Conservation (phyloP, 2,113 vertebrate species). For the Corydoras sp. region DNA sequence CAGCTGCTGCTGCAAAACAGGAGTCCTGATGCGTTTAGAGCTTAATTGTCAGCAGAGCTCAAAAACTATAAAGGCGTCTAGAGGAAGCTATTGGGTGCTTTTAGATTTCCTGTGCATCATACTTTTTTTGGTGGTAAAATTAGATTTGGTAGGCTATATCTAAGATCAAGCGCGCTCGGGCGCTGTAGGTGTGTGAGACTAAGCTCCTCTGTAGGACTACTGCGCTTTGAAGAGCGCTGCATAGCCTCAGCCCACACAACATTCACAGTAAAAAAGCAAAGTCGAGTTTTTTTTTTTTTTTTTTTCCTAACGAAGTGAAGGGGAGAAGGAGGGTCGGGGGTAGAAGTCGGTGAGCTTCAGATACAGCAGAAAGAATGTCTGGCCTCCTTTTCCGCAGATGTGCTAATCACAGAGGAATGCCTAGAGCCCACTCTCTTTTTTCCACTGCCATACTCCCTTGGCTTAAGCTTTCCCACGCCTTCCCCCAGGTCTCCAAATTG, state of each 20-base stretch:
- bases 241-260: slow-evolving; percentile 9
- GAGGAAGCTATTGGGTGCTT: background rate
- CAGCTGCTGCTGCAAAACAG: too few relatives aligned
- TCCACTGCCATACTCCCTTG: slow-evolving; percentile 56
- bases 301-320: slow-evolving; percentile 5
- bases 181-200: background rate
- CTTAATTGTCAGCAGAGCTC: too few relatives aligned
- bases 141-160: background rate
- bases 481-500: slow-evolving; percentile 29
- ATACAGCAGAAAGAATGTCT: slow-evolving; percentile 64
- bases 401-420: slow-evolving; percentile 77
- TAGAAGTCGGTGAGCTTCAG: slow-evolving; percentile 43
- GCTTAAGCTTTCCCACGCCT: slow-evolving; percentile 38
- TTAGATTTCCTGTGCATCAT: background rate
- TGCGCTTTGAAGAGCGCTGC: slow-evolving; percentile 12
- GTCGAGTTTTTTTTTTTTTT: background rate
- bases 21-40: too few relatives aligned
- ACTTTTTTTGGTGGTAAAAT: background rate
- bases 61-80: background rate
- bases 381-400: slow-evolving; percentile 61
- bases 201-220: background rate
- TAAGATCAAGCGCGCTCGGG: background rate
- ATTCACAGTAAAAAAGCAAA: background rate
- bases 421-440: slow-evolving; percentile 67
- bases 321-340: slow-evolving; percentile 22